These are phyloP conservation scores for Fregetta grallaria DNA, from an alignment of 2,113 vertebrate genomes.

Conservation along the genomic window DNA sequence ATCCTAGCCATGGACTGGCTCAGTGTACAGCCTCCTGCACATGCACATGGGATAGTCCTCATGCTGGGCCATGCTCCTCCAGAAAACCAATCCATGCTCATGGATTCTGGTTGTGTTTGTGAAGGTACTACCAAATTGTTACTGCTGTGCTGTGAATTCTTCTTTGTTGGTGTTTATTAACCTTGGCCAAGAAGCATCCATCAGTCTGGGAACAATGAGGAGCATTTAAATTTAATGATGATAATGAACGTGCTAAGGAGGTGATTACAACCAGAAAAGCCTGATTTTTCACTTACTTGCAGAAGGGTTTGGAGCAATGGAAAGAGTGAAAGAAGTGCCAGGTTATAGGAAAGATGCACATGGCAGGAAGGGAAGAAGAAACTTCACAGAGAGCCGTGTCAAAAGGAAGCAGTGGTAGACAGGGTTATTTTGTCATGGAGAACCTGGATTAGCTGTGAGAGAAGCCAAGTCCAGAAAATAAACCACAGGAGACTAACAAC, in stretches of 20 bases:
- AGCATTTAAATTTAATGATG: background rate
- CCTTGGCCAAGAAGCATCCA: background rate
- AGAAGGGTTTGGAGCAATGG: background rate
- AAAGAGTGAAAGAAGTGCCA: background rate
- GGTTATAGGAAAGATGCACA: background rate
- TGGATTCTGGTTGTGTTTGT: background rate
- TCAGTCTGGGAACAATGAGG: background rate
- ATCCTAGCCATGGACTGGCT: background rate
- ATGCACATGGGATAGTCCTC: background rate
- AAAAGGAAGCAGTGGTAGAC: background rate
- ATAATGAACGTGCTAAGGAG: background rate
- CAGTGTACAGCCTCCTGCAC: background rate
- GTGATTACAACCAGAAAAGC: background rate
- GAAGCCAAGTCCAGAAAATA: background rate
- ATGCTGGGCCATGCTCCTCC: background rate
- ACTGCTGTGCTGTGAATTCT: background rate
- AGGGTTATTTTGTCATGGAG: background rate
- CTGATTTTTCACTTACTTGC: background rate
- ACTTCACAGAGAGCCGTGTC: fast-evolving
- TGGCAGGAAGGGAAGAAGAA: background rate
- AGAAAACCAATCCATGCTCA: background rate
- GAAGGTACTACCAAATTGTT: background rate
- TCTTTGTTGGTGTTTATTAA: background rate
- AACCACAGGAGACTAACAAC: background rate
- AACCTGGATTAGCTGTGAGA: background rate